Evolutionary conservation across 2,113 vertebrate species (phyloP), one percentile per base, ranked within the genome.

Genomic region (Crotophaga sulcirostris): DNA sequence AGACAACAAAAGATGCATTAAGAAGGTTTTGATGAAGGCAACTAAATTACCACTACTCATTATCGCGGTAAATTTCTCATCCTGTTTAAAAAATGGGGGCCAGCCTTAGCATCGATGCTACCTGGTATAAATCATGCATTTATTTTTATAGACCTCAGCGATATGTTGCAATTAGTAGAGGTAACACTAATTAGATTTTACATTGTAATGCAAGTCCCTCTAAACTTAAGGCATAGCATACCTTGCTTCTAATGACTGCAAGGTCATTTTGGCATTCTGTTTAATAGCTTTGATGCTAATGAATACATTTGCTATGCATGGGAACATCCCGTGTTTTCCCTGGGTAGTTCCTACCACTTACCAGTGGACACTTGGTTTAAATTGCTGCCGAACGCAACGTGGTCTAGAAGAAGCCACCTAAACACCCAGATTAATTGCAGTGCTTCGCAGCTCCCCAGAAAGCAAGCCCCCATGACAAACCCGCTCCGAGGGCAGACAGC

Each of bases 121-220:
- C 42, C 16, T 9, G 29, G 70, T 9, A 83, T 91, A 94, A 52
- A 90, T 94, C 96, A 89, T 23, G 69, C 91, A 52, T 94, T 97
- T 95, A 93, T 95, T 97, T 94, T 96, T 90, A 95, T 94, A 93
- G 78, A 97, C 85, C 94, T 97, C 93, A 93, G 92, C 93, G 91
- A 94, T 90, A 94, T 72, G 93, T 44, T 95, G 96, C 96, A 98
- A 98, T 98, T 98, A 98, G 97, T 54, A 95, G 94, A 97, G 94
- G 90, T 89, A 97, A 94, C 83, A 76, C 96, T 98, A 98, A 98
- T 98, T 98, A 98, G 97, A 96, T 95, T 97, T 97, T 97, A 98
- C 97, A 97, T 96, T 97, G 97, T 97, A 97, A 94, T 96, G 94
- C 95, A 89, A 96, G 96, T 96, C 95, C 95, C 94, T 94, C 96